Percentiles rank a stretch among this genome's conserved stretches.
Evolutionary conservation across 1,140 invertebrate genomes (phyloP).

Genomic region (Orussus abietinus): DNA sequence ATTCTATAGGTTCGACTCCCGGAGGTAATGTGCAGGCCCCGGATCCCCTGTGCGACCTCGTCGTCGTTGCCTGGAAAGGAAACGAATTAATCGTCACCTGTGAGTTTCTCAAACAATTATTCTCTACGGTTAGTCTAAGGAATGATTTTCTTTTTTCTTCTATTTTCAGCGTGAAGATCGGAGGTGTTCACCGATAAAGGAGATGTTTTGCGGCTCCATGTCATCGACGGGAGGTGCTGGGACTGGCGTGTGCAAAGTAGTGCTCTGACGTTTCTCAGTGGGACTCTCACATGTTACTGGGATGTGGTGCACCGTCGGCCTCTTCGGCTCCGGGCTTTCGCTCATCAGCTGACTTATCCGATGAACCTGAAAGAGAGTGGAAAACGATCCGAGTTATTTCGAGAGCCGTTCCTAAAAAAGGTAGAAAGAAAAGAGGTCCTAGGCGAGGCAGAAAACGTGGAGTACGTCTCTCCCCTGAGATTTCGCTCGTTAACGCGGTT

Average conservation of each 20-base stretch:
- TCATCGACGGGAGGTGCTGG: slow-evolving; percentile 69
- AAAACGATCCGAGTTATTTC: no score
- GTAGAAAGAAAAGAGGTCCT: no score
- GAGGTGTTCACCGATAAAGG: slow-evolving; percentile 80
- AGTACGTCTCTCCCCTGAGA: no score
- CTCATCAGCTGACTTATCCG: slow-evolving; percentile 53
- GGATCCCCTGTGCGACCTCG: slow-evolving; percentile 61
- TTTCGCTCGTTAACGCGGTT: no score
- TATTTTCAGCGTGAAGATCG: no score
- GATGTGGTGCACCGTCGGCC: slow-evolving; percentile 44
- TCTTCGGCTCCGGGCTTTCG: slow-evolving; percentile 48
- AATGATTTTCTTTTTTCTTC: no score
- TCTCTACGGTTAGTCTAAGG: no score
- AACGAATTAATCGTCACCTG: no score
- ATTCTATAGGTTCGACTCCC: slow-evolving; percentile 84
- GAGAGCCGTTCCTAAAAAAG: no score
- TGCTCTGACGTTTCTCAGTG: slow-evolving; percentile 46
- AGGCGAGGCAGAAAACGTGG: no score
- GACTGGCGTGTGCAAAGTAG: slow-evolving; percentile 58
- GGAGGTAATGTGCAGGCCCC: slow-evolving; percentile 76
- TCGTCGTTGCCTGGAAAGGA: slow-evolving; percentile 52
- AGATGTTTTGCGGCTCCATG: slow-evolving; percentile 89
- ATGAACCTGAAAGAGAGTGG: slow-evolving; percentile 47
- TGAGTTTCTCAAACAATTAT: no score
- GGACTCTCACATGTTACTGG: slow-evolving; percentile 44